phyloP scores from a whole-genome alignment of 2,797 vertebrate species.

The Argentina silus region DNA sequence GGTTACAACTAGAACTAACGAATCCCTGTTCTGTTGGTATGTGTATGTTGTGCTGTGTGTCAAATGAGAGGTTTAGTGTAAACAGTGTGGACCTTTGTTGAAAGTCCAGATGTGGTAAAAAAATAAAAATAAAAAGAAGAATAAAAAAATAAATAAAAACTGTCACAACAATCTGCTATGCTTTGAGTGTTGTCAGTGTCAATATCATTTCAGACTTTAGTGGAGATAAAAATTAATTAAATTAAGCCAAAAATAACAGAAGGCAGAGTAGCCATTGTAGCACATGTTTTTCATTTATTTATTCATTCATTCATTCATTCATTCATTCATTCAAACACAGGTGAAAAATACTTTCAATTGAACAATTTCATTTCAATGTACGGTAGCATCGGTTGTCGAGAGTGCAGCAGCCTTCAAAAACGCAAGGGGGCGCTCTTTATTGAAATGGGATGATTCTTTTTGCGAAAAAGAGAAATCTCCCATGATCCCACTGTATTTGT shows the following conservation, averaged over 20 bases:
- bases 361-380: no score
- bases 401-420: not conserved
- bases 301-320: not conserved
- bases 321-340: not conserved
- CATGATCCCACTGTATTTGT: conserved; percentile 4
- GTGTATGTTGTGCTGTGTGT: not conserved
- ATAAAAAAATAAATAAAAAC: not conserved
- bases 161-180: not conserved
- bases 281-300: not conserved
- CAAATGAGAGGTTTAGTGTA: not conserved
- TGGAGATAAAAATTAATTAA: not conserved
- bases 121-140: not conserved
- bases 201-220: not conserved
- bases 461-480: not conserved
- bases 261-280: not conserved
- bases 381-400: no score
- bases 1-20: not conserved
- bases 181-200: not conserved
- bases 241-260: not conserved
- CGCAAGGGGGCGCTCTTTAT: not conserved
- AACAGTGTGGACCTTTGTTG: not conserved
- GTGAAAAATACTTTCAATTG: not conserved
- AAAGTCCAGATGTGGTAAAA: not conserved
- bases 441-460: not conserved
- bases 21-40: not conserved